Base-by-base conservation (phyloP, 2,797 vertebrate species). In the Cryptoblepharus egeriae region DNA sequence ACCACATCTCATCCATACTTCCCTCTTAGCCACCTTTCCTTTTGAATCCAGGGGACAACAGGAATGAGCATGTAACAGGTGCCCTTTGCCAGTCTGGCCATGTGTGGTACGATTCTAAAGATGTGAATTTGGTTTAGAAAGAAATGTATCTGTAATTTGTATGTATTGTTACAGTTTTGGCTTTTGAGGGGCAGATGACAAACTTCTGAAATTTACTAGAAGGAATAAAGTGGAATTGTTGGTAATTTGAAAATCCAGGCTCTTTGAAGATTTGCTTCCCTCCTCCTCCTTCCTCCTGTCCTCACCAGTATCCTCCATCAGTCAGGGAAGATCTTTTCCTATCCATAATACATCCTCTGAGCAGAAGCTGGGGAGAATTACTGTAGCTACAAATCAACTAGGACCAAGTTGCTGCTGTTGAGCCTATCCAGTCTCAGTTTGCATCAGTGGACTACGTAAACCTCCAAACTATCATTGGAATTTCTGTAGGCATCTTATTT, bases 401-500 rank as follows among this genome's bases (percentile, higher is more conserved):
- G 72, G 77, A 58, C 11, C 74, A 78, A 79, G 18, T 73, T 63
- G 0, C 0, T 75, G 71, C 75, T 79, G 77, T 26, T 1, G 0
- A 15, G 6, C 52, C 42, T 77, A 69, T 80, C 45, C 30, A 55
- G 24, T 67, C 65, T 55, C 13, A 16, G 28, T 42, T 81, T 18
- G 12, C 55, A 9, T 61, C 81, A 83, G 78, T 74, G 64, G 71
- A 63, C 37, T 60, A 55, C 83, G 72, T 1, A 37, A 3, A 24
- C 52, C 20, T 76, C 67, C 30, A 49, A n/a, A 0, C 24, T 37
- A 60, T 45, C 77, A 67, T 75, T 49, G 77, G 22, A 8, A 67
- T 60, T 88, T 84, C 83, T 81, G 83, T 79, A 88, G 82, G 78
- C 85, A 68, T 3, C 65, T 64, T 71, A 24, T 88, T 35, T 83